Evolutionary conservation across 2,888 invertebrate genomes (phyloP).

Genomic region (Lampropteryx suffumata): DNA sequence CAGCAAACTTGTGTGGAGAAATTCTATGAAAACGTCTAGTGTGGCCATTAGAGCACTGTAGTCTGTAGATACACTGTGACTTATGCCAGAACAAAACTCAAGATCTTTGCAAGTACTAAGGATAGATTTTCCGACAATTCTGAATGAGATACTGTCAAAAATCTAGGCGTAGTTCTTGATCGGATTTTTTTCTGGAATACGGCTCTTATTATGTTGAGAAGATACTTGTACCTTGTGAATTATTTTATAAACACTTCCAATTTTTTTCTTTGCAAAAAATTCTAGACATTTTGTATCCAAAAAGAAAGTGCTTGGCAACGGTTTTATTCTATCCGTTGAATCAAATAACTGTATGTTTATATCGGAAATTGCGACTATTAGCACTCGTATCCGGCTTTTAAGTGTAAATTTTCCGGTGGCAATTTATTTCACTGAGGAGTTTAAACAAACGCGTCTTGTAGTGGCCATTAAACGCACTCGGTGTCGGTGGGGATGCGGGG

Average conservation of each 20-base stretch:
- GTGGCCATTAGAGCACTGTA: no score
- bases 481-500: conserved; percentile 28
- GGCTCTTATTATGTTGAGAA: background rate
- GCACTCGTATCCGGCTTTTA: conserved; percentile 76
- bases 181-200: no score
- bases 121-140: no score
- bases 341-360: conserved; percentile 4
- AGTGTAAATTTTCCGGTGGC: conserved; percentile 80
- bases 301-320: no score
- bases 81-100: no score
- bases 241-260: background rate
- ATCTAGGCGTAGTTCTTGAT: no score
- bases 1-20: conserved; percentile 33
- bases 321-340: background rate
- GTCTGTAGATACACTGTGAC: no score
- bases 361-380: conserved; percentile 71
- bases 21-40: background rate
- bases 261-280: no score
- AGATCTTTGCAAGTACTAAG: no score
- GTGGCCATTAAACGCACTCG: conserved; percentile 41
- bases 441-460: conserved; percentile 46
- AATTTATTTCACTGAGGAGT: conserved; percentile 65
- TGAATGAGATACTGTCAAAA: no score
- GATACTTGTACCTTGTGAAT: background rate
- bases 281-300: no score